Base-by-base conservation (phyloP, 2,797 vertebrate genomes). In the Naso thynnoides region DNA sequence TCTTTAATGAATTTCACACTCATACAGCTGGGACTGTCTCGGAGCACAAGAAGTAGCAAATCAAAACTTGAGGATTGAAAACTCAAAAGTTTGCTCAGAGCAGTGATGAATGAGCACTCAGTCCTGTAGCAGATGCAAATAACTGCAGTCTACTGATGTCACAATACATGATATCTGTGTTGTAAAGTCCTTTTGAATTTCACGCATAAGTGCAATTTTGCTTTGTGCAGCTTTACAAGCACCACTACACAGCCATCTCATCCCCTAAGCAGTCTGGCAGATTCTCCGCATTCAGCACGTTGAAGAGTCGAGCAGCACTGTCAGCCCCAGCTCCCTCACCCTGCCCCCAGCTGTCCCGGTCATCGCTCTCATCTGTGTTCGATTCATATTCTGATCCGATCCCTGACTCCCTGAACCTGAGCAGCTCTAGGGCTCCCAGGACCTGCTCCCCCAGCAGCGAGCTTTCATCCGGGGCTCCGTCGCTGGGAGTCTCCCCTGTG, bases 321-420 rank as follows among this genome's bases (percentile, higher is more conserved):
- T 92, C 91, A 0, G 59, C 73, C 50, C 79, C 88, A 0, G 2
- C 56, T 0, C 81, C 91, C 83, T 96, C 95, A 50, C 95, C 96
- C 60, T 95, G 96, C 2, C 95, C 96, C 97, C 95, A 98, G 78
- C 95, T 96, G 91, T 98, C 97, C 0, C 93, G 94, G 80, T 98
- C 97, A 72, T 98, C 96, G 0, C 97, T 98, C 89, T 98, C 97
- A 10, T 99, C 97, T 0, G 96, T 96, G 93, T 96, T 98, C 45
- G 97, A 99, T 86, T 98, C 97, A 0, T 97, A 97, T 86, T 98
- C 97, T 0, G 97, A 99, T 57, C 96, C 97, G 13, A 99, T 98
- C 71, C 98, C 96, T 0, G 97, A 99, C 91, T 99, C 97, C 1
- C 95, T 94, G 90, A 99, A 99, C 48, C 95, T 95, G 80, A 98